phyloP scores from a whole-genome alignment of 2,888 invertebrate genomes.

The Choreutis nemorana region DNA sequence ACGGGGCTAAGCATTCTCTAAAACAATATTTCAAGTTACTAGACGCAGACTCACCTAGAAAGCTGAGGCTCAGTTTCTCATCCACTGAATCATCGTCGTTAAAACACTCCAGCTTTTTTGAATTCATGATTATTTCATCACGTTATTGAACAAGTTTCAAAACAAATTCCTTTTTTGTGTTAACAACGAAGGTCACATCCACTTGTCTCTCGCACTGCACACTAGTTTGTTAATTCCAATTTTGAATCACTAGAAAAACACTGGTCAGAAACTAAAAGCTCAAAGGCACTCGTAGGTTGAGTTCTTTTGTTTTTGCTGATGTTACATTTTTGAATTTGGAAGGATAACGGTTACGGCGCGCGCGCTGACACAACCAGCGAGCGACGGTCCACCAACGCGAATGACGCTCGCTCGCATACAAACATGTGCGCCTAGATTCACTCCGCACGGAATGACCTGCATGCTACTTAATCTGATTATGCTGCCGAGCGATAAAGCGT shows the following conservation, averaged over 20 bases:
- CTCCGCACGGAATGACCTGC: slow-evolving; percentile 37
- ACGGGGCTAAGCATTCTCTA: too few species aligned
- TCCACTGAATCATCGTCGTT: slow-evolving; percentile 52
- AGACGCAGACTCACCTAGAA: slow-evolving; percentile 61
- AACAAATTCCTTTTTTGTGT: slow-evolving; percentile 23
- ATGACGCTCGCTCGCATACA: slow-evolving; percentile 29
- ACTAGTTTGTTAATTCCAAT: slow-evolving; percentile 4
- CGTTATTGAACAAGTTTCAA: slow-evolving; percentile 26
- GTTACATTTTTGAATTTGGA: slow-evolving; percentile 33
- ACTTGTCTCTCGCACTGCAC: slow-evolving; percentile 44
- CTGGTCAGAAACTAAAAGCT: slow-evolving; percentile 1
- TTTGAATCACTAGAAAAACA: neutral
- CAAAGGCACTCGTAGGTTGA: neutral
- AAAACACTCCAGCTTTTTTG: slow-evolving; percentile 60
- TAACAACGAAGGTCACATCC: slow-evolving; percentile 44
- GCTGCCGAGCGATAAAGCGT: slow-evolving; percentile 9
- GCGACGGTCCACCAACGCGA: slow-evolving; percentile 43
- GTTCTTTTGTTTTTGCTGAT: slow-evolving; percentile 11
- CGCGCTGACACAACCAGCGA: slow-evolving; percentile 33
- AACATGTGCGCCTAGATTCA: slow-evolving; percentile 34
- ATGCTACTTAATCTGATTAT: slow-evolving; percentile 49
- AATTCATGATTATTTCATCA: slow-evolving; percentile 53
- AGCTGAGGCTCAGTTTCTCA: slow-evolving; percentile 57
- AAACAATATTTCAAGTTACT: slow-evolving; percentile 6
- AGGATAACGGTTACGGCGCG: slow-evolving; percentile 28